phyloP scores from a whole-genome alignment of 2,888 invertebrate species.

The Spisula solida region DNA sequence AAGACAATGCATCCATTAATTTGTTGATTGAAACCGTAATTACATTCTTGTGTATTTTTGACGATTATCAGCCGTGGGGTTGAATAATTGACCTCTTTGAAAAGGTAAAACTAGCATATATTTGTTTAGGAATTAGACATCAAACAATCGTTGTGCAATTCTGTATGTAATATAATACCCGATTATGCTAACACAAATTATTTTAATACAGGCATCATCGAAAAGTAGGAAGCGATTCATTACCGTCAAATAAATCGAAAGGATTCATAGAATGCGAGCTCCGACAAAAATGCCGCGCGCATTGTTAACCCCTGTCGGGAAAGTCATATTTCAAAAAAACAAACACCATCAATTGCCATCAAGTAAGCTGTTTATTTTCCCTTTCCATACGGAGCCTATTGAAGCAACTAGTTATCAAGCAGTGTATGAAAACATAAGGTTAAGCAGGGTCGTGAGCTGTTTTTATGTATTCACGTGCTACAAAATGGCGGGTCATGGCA shows the following conservation, averaged over 20 bases:
- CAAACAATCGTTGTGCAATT: conserved; percentile 4
- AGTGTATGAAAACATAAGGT: conserved; percentile 48
- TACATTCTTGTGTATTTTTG: neutral
- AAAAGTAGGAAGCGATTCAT: conserved; percentile 20
- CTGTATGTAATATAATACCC: neutral
- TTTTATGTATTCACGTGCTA: conserved; percentile 58
- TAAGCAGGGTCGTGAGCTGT: conserved; percentile 60
- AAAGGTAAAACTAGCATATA: conserved; percentile 28
- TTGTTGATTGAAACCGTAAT: conserved; percentile 1
- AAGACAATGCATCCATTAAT: conserved; percentile 6
- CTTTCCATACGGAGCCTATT: conserved; percentile 48
- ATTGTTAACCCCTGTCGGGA: conserved; percentile 18
- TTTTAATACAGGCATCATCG: neutral
- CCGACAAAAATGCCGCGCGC: neutral
- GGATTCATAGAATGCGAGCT: neutral
- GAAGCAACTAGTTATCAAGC: conserved; percentile 35
- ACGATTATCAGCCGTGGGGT: neutral
- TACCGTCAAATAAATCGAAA: neutral
- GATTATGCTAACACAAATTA: neutral
- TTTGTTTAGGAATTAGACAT: conserved; percentile 30
- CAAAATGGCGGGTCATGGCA: conserved; percentile 59
- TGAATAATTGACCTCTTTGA: neutral
- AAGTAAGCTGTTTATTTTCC: conserved; percentile 46
- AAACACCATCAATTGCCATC: neutral
- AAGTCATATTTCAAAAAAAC: conserved; percentile 30